These are phyloP conservation scores for Staurois parvus DNA, from an alignment of 2,797 vertebrate genomes.

Conservation along the genomic window DNA sequence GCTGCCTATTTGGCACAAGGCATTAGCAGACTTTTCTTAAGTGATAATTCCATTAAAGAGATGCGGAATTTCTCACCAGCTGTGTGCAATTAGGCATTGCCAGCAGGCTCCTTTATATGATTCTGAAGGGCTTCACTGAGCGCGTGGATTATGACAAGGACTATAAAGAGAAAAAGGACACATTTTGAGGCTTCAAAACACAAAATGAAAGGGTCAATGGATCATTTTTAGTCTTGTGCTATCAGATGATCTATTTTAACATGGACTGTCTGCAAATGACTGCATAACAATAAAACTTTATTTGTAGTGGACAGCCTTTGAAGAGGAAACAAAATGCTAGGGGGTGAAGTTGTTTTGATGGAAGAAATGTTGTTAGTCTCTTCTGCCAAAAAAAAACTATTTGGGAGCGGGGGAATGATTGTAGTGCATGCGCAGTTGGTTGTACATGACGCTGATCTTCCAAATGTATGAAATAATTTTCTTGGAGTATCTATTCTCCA, in stretches of 20 bases:
- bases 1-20: slow-evolving; percentile 2
- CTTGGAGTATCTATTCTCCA: no score
- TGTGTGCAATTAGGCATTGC: slow-evolving; percentile 74
- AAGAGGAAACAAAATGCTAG: no score
- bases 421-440: no score
- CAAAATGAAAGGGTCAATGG: slow-evolving; percentile 18
- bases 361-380: no score
- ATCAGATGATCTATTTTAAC: background rate
- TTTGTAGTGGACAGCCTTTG: background rate
- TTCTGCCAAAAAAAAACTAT: no score
- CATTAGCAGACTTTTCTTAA: slow-evolving; percentile 23
- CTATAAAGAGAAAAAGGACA: background rate
- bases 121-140: slow-evolving; percentile 69
- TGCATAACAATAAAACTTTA: background rate
- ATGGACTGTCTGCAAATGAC: background rate
- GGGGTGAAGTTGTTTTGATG: no score
- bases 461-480: no score
- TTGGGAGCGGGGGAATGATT: no score
- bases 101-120: slow-evolving; percentile 69
- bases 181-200: background rate
- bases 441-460: no score
- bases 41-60: slow-evolving; percentile 69
- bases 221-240: background rate
- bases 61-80: slow-evolving; percentile 73
- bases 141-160: no score